A percentile compares a stretch with the other conserved stretches of the same genome.
These are phyloP conservation scores for Zaprionus ghesquierei DNA, from an alignment of 1,140 invertebrate species.

Conservation along the genomic window DNA sequence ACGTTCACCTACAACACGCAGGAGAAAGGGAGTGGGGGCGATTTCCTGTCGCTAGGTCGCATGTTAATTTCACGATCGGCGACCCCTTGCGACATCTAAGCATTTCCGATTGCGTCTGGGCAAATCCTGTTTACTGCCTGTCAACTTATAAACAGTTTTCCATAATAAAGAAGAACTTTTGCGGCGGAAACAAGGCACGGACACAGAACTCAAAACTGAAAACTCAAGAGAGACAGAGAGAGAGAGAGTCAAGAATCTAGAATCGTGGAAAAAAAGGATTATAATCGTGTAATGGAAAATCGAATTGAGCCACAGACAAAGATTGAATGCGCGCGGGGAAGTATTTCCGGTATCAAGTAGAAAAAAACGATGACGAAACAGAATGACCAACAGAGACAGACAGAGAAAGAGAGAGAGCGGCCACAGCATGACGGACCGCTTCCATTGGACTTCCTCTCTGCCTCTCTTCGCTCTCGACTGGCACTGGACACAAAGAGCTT, in stretches of 20 bases:
- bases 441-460: constrained; percentile 57
- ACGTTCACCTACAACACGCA: background rate
- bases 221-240: constrained; percentile 4
- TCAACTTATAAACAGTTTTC: constrained; percentile 77
- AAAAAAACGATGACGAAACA: constrained; percentile 1
- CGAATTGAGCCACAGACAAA: constrained; percentile 55
- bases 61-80: constrained; percentile 51
- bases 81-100: constrained; percentile 37
- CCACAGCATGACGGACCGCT: constrained; percentile 55
- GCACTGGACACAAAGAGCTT: constrained; percentile 63
- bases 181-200: constrained; percentile 50
- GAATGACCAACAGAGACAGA: background rate
- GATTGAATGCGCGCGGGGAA: constrained; percentile 62
- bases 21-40: too few relatives aligned
- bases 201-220: constrained; percentile 29
- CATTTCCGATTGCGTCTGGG: constrained; percentile 55
- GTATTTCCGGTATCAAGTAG: constrained; percentile 59
- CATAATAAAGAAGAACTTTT: constrained; percentile 68
- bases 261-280: constrained; percentile 61
- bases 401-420: constrained; percentile 16
- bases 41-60: constrained; percentile 57
- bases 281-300: constrained; percentile 63
- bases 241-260: constrained; percentile 3
- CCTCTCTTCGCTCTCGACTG: constrained; percentile 2
- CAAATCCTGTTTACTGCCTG: constrained; percentile 78